Evolutionary conservation across 2,113 vertebrate species (phyloP), one percentile per base, ranked within the genome.

Genomic region (Rutilus rutilus): DNA sequence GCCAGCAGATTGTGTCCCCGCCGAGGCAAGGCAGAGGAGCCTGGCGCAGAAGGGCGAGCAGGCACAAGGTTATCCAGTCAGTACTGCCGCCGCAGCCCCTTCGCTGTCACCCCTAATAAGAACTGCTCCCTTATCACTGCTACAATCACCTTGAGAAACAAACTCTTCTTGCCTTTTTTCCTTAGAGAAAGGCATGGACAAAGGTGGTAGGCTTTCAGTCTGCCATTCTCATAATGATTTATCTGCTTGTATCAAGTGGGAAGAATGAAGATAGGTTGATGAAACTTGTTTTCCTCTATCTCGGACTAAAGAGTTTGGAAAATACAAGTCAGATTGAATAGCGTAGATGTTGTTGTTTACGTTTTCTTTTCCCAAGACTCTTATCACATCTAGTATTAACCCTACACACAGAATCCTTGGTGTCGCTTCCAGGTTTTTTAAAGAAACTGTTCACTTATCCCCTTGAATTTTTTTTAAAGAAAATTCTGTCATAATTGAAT

Each of bases 61-160:
- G 80, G 87, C 91, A 91, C 93, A 94, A 94, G 94, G 94, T 94
- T 93, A 94, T 92, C 91, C 93, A 92, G 91, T 92, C 93, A 92
- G 91, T 90, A 91, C 87, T 90, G 91, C 91, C 89, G 91, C 92
- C 90, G 91, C 10, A 90, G 92, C 92, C 92, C 91, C 93, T 91
- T 89, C 19, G 91, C 94, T 94, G 94, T 95, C 94, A 93, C 92
- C 94, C 91, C 92, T 94, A 93, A 94, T 94, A 94, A 93, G 89
- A 90, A 86, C 88, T 88, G 89, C 93, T 93, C 93, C 92, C 93
- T 94, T 93, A 95, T 95, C 94, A 94, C 92, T 74, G 88, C 90
- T 92, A 94, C 93, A 92, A 94, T 94, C 93, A 94, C 92, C 94
- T 94, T 92, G 93, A 95, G 94, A 94, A 95, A 93, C 94, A 92